A percentile compares a stretch with the other conserved stretches of the same genome.
Conservation (phyloP, 2,888 invertebrate genomes). For the Candidula unifasciata region DNA sequence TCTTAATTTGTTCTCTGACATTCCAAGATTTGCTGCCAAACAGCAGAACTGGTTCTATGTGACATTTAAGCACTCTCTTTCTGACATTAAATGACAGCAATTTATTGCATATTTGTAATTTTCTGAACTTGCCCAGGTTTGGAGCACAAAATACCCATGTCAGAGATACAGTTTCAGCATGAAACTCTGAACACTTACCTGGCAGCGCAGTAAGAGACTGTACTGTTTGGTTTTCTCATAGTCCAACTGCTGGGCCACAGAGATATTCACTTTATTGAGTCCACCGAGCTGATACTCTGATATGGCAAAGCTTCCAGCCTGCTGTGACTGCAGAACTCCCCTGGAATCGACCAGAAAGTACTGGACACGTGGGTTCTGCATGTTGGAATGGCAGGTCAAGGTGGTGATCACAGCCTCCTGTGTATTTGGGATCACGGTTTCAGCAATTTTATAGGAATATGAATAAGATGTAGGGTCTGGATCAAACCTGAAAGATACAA, state of each 20-base stretch:
- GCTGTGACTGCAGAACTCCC: constrained; percentile 49
- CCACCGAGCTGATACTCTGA: constrained; percentile 46
- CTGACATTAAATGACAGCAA: no score
- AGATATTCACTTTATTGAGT: constrained; percentile 61
- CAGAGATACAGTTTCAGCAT: neutral
- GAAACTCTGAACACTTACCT: constrained; percentile 56
- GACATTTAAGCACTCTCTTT: no score
- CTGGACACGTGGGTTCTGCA: constrained; percentile 53
- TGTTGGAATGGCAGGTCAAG: constrained; percentile 66
- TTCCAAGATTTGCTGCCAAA: no score
- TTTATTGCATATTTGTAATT: no score
- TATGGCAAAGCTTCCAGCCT: constrained; percentile 52
- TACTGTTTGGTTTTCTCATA: constrained; percentile 65
- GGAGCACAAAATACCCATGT: no score
- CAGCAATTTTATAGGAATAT: constrained; percentile 88
- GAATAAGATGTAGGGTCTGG: constrained; percentile 18
- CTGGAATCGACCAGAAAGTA: constrained; percentile 49
- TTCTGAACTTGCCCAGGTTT: no score
- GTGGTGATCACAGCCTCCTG: constrained; percentile 60
- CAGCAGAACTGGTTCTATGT: no score
- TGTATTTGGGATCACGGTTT: constrained; percentile 88
- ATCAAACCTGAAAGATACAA: constrained; percentile 30
- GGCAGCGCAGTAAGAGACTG: constrained; percentile 65
- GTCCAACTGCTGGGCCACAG: constrained; percentile 64
- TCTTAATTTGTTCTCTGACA: no score